Evolutionary conservation across 37 sponge, comb jelly and placozoan species (phyloP).

Genomic region (Eunapius fragilis): DNA sequence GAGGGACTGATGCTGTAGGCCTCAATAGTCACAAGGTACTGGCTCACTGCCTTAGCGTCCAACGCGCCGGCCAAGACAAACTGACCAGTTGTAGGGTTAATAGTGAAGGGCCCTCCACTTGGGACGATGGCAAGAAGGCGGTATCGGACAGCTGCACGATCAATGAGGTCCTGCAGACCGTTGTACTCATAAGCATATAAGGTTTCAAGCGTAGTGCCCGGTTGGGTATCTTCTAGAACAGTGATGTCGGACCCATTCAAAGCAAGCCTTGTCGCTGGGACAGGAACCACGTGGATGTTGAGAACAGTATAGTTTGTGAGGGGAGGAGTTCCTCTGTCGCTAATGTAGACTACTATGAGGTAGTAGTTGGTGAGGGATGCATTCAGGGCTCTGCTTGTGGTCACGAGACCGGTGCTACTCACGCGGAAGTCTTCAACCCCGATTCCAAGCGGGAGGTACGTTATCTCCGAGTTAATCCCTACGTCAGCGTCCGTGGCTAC

Average conservation of each 20-base stretch:
- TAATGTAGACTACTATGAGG: slow-evolving; percentile 67
- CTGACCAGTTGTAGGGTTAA: slow-evolving; percentile 28
- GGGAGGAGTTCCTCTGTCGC: slow-evolving; percentile 57
- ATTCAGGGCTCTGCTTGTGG: slow-evolving; percentile 47
- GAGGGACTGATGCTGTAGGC: slow-evolving; percentile 50
- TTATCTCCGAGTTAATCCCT: slow-evolving; percentile 70
- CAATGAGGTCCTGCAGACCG: slow-evolving; percentile 12
- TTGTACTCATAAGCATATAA: slow-evolving; percentile 53
- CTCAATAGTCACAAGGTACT: slow-evolving; percentile 32
- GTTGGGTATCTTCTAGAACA: slow-evolving; percentile 23
- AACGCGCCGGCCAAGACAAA: slow-evolving; percentile 9
- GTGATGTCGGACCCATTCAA: slow-evolving; percentile 1
- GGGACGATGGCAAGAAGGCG: slow-evolving; percentile 25
- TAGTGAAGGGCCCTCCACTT: slow-evolving; percentile 9
- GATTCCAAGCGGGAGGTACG: slow-evolving; percentile 66
- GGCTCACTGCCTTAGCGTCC: slow-evolving; percentile 39
- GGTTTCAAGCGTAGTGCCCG: neutral
- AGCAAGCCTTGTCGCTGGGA: slow-evolving; percentile 38
- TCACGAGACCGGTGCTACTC: slow-evolving; percentile 51
- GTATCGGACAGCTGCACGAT: slow-evolving; percentile 43
- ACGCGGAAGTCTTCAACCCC: slow-evolving; percentile 64
- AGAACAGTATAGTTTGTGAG: slow-evolving; percentile 68
- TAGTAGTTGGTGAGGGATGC: slow-evolving; percentile 27
- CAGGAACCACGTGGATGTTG: slow-evolving; percentile 54
- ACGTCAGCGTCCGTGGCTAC: slow-evolving; percentile 76